phyloP scores from a whole-genome alignment of 1,140 invertebrate species.

The Tribolium castaneum region DNA sequence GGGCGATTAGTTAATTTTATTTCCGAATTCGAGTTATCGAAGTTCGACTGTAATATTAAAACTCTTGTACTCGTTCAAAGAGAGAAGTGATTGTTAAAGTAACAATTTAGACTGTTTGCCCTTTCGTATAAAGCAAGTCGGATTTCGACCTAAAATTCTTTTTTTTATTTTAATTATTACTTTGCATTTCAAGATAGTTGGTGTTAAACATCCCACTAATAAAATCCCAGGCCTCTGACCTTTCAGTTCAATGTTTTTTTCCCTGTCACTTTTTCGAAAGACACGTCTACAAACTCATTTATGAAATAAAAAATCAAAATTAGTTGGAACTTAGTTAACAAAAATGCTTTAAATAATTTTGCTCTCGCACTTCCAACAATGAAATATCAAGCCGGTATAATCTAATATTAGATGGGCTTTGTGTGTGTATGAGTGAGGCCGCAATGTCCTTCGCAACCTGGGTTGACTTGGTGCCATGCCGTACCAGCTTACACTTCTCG shows the following conservation, averaged over 20 bases:
- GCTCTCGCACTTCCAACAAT: slow-evolving; percentile 3
- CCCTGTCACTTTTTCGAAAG: neutral
- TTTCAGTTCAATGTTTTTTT: neutral
- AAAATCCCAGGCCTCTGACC: neutral
- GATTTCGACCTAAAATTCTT: too few relatives aligned
- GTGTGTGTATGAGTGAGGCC: slow-evolving; percentile 25
- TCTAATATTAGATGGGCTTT: slow-evolving; percentile 31
- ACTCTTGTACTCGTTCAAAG: too few relatives aligned
- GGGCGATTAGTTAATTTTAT: too few relatives aligned
- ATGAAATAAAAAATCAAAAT: neutral
- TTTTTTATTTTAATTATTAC: neutral
- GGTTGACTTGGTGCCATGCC: slow-evolving; percentile 42
- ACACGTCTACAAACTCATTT: neutral
- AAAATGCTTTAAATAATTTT: neutral
- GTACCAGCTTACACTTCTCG: slow-evolving; percentile 46
- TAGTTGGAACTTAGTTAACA: too few relatives aligned
- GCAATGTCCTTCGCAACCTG: slow-evolving; percentile 38
- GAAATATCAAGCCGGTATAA: slow-evolving; percentile 28
- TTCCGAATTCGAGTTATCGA: too few relatives aligned
- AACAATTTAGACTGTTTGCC: too few relatives aligned
- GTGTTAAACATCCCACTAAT: neutral
- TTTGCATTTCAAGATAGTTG: neutral
- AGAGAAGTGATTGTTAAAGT: too few relatives aligned
- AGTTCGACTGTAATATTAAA: too few relatives aligned
- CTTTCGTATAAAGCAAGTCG: too few relatives aligned